Evolutionary conservation across 2,888 invertebrate genomes (phyloP), one percentile per base, ranked within the genome.

Genomic region (Colostygia pectinataria): DNA sequence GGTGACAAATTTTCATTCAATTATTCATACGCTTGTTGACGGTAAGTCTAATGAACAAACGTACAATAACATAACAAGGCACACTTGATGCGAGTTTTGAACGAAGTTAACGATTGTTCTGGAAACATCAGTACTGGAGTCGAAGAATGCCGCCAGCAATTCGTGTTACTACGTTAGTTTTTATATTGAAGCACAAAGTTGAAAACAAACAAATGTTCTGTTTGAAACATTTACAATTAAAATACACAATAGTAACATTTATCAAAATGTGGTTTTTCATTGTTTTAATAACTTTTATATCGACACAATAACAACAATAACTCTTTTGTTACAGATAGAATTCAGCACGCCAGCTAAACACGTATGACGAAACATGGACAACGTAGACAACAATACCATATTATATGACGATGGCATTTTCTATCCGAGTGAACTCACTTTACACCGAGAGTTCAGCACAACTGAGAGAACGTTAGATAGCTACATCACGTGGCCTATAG

Each of bases 321-420:
- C 4, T 6, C 20, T 39, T 53, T 83, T 79, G 76, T 87, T 87
- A 43, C 85, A 87, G 87, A 68, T 74, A 61, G 23, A 24, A 31
- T 39, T 51, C 44, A 43, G 52, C 45, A 10, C 53, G 15, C 23
- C 51, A 43, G 52, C 53, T 66, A 57, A 75, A 66, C 48, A 71
- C 85, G 83, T 63, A 86, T 86, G 86, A 81, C 83, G 74, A 87
- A 88, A 83, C 83, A 88, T 88, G 88, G 88, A 68, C 66, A 80
- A 62, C 76, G 75, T 48, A 74, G 86, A 71, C 86, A 87, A 80
- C 87, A 87, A 76, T 83, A 85, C 78, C 85, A 85, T 75, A 84
- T 88, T 69, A 83, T 84, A 75, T 86, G 78, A 86, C 36, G 66
- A 71, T 42, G 66, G 66, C 13, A 48, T 65, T 24, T 50, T 77